Evolutionary conservation across 2,888 invertebrate species (phyloP), one percentile per base, ranked within the genome.

Genomic region (Leucophenga montana): DNA sequence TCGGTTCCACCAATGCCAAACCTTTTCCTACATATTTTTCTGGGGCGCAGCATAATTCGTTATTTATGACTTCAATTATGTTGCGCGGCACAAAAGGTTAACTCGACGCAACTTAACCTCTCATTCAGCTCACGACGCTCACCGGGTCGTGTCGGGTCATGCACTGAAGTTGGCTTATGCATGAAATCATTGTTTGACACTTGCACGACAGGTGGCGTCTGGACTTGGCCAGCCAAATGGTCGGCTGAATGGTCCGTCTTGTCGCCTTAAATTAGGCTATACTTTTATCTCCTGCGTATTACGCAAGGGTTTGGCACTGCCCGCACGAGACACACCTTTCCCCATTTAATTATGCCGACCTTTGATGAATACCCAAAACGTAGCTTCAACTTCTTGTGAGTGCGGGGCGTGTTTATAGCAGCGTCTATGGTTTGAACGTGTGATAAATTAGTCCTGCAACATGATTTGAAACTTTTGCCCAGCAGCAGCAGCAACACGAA

Each of bases 1-100:
- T 27, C 27, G 27, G 4, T n/a, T n/a, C n/a, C 27, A 27, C 27
- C 27, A 27, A 27, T n/a, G n/a, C 27, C 27, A 2, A 27, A 27
- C 27, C 3, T 27, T 27, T 4, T 27, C 27, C 27, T 27, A 3
- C 27, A 27, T 27, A 27, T 27, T 27, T 27, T 27, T 27, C 11
- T 50, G 50, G n/a, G n/a, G 9, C 9, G 6, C 73, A 84, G 78
- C 82, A 83, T 84, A 82, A 80, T 82, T 79, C 85, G 81, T 83
- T 84, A 83, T 83, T 83, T 83, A 85, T 83, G 79, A 78, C 83
- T 82, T 82, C 85, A 83, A 83, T 83, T 83, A 84, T 83, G 83
- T 80, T 80, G 79, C 75, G 73, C 76, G 73, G 80, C 50, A 66
- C 69, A 54, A 71, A 67, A 77, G 82, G 80, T 78, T 84, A 81